phyloP scores from a whole-genome alignment of 2,113 vertebrate genomes.

The Brachypteracias leptosomus region DNA sequence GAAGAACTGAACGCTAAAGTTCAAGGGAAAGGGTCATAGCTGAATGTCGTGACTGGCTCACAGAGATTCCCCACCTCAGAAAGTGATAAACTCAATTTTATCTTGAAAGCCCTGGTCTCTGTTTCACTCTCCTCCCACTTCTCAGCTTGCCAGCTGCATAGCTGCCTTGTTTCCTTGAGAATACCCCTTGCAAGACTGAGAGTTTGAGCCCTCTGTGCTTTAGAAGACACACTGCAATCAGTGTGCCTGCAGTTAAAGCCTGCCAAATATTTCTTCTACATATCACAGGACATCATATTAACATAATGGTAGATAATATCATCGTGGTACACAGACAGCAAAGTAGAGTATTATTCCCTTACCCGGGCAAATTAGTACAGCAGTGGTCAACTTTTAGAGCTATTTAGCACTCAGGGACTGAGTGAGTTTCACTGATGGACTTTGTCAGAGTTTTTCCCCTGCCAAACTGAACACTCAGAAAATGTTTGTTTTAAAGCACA shows the following conservation, averaged over 20 bases:
- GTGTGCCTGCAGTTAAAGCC: background rate
- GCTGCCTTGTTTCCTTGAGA: background rate
- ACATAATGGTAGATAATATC: background rate
- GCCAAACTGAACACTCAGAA: background rate
- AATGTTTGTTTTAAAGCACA: background rate
- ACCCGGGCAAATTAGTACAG: background rate
- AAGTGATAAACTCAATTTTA: background rate
- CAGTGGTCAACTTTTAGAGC: background rate
- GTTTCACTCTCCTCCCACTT: background rate
- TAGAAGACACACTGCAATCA: background rate
- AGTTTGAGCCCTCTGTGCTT: background rate
- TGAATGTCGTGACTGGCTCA: background rate
- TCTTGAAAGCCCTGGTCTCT: background rate
- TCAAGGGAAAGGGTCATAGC: background rate
- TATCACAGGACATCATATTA: background rate
- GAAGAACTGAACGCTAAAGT: background rate
- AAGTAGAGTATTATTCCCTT: background rate
- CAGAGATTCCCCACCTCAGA: background rate
- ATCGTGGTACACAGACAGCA: background rate
- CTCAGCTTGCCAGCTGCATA: background rate
- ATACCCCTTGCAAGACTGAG: rapidly evolving
- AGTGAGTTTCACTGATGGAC: background rate
- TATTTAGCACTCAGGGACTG: background rate
- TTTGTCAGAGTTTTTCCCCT: background rate
- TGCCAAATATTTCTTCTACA: background rate